Base-by-base conservation (phyloP, 2,888 invertebrate genomes). In the Deroplatys truncata region DNA sequence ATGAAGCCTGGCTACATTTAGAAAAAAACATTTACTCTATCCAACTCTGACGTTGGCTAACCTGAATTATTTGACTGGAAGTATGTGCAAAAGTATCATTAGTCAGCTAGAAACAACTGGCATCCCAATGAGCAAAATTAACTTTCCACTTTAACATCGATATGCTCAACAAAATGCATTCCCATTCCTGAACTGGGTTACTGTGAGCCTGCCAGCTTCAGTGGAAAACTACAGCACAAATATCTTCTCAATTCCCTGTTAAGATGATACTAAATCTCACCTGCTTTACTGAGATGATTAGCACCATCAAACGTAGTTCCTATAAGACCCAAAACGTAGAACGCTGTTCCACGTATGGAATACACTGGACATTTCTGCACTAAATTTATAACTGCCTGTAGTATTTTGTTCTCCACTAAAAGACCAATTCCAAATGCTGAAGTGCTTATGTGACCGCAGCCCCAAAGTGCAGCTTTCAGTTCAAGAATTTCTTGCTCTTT, bases 391-490 rank as follows among this genome's bases (percentile, higher is more conserved):
- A 92, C 90, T 10, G 91, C 90, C 49, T 92, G 92, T 85, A 96
- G 92, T n/a, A 95, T 92, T 87, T 94, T 93, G 84, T 95, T 93
- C 82, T 95, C 94, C 92, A 96, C 95, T 56, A 98, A 94, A 92
- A 97, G 95, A 88, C 96, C 96, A 15, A 98, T 95, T 7, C 98
- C 98, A 91, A 96, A 95, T 0, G 95, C 94, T 13, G 98, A 97
- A 0, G 97, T 96, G 3, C 96, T 97, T 20, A 97, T 95, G 93
- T 98, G 98, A 28, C 98, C 98, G 88, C 94, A 92, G 25, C 97
- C 97, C 99, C 99, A 99, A 0, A 99, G 93, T 0, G 98, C 97
- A 10, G 98, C 96, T 93, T 99, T 99, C 84, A 98, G 93, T 91
- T 97, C 96, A 85, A 97, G 93, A 89, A 98, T 96, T 92, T 97